Percentiles rank a stretch among this genome's conserved stretches.
Evolutionary conservation across 2,888 invertebrate species (phyloP).

Genomic region (Protula sp.): DNA sequence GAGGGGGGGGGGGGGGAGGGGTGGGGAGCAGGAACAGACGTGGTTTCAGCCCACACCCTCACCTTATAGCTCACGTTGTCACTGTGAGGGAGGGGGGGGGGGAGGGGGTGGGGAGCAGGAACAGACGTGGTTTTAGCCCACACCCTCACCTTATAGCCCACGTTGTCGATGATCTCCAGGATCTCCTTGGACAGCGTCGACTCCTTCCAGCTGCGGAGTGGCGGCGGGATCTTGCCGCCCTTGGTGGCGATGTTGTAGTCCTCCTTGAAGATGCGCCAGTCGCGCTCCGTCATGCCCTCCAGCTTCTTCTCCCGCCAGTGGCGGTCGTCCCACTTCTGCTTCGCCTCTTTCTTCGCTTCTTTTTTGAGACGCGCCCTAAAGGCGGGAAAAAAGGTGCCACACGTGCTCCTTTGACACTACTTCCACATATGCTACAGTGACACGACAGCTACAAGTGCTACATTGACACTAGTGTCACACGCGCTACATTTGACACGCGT

Average conservation of each 20-base stretch:
- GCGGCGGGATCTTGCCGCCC: slow-evolving; percentile 94
- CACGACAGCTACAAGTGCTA: too few relatives aligned
- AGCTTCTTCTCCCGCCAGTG: slow-evolving; percentile 96
- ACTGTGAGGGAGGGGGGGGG: too few relatives aligned
- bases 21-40: too few relatives aligned
- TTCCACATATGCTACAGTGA: too few relatives aligned
- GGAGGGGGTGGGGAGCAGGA: too few relatives aligned
- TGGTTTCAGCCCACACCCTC: too few relatives aligned
- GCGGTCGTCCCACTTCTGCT: slow-evolving; percentile 97
- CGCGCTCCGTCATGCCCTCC: slow-evolving; percentile 95
- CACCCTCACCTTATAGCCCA: slow-evolving; percentile 71
- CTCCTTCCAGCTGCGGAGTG: slow-evolving; percentile 92
- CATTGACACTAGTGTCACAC: too few relatives aligned
- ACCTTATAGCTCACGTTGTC: too few relatives aligned
- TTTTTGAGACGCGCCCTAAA: slow-evolving; percentile 71
- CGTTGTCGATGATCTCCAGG: slow-evolving; percentile 85
- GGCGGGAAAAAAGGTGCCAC: slow-evolving; percentile 6
- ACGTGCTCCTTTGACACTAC: not conserved
- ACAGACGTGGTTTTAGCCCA: too few relatives aligned
- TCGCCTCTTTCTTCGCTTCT: slow-evolving; percentile 90
- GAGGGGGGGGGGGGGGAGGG: too few relatives aligned
- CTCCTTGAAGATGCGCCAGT: slow-evolving; percentile 99
- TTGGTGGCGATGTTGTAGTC: slow-evolving; percentile 98
- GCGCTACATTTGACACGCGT: too few relatives aligned
- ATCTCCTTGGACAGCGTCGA: slow-evolving; percentile 79